phyloP scores from a whole-genome alignment of 2,113 vertebrate species.

The Nibea coibor region DNA sequence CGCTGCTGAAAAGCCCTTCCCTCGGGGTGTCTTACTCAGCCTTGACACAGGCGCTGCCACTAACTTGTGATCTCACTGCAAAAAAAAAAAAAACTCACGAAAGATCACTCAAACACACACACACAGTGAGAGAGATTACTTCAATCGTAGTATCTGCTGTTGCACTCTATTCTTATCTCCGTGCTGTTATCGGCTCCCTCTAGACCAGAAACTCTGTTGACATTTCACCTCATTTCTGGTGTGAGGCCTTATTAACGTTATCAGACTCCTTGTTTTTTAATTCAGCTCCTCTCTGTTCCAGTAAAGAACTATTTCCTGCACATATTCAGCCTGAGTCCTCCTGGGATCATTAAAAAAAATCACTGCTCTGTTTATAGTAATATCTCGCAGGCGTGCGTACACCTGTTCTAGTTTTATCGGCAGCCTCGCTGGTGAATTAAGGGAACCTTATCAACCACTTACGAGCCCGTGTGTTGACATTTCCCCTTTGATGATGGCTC shows the following conservation, averaged over 20 bases:
- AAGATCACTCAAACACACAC: conserved; percentile 49
- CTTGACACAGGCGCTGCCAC: conserved; percentile 54
- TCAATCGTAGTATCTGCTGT: conserved; percentile 66
- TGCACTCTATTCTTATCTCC: conserved; percentile 71
- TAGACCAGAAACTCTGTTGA: conserved; percentile 64
- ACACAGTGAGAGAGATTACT: conserved; percentile 60
- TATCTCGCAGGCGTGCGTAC: neutral
- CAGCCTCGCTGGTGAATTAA: conserved; percentile 38
- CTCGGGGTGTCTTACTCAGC: conserved; percentile 59
- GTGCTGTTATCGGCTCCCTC: conserved; percentile 61
- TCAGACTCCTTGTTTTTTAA: conserved; percentile 38
- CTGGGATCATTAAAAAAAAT: conserved; percentile 30
- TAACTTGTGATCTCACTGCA: conserved; percentile 69
- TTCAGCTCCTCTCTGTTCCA: conserved; percentile 27
- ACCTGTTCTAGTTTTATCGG: conserved; percentile 37
- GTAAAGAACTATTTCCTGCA: conserved; percentile 28
- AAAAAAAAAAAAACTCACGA: conserved; percentile 64
- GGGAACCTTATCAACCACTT: conserved; percentile 39
- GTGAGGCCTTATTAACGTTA: conserved; percentile 47
- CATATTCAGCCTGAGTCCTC: conserved; percentile 14
- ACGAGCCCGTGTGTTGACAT: conserved; percentile 14
- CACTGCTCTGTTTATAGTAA: conserved; percentile 27
- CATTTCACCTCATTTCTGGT: conserved; percentile 76
- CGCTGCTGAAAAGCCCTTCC: conserved; percentile 64
- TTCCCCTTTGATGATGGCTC: conserved; percentile 14